Evolutionary conservation across 2,888 invertebrate genomes (phyloP).

Genomic region (Agriopis aurantiaria): DNA sequence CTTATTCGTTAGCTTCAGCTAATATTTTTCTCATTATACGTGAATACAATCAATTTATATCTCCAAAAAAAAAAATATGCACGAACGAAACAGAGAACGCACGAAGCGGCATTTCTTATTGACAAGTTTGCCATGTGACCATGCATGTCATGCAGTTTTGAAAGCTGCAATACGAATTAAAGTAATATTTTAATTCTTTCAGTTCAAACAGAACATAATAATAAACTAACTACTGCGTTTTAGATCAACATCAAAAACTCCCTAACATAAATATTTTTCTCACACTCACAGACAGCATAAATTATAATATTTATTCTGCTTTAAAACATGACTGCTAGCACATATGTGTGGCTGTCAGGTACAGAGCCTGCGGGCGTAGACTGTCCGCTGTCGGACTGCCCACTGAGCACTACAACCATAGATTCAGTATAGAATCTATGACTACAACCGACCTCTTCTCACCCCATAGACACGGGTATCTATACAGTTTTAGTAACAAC

Average conservation of each 20-base stretch:
- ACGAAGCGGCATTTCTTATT: neutral
- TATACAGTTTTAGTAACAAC: neutral
- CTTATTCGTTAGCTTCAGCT: too few species aligned
- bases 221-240: neutral
- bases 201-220: neutral
- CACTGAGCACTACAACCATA: neutral
- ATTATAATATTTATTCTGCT: neutral
- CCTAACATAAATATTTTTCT: neutral
- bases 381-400: constrained; percentile 1
- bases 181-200: neutral
- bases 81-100: too few species aligned
- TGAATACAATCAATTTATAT: too few species aligned
- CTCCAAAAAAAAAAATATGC: too few species aligned
- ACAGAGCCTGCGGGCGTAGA: neutral
- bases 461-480: neutral
- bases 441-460: neutral
- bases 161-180: neutral
- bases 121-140: neutral
- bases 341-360: neutral
- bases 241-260: neutral
- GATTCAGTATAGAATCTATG: too few species aligned
- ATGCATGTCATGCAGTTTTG: neutral
- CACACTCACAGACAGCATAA: constrained; percentile 5
- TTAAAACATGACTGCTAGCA: neutral
- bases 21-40: too few species aligned